Evolutionary conservation across 2,797 vertebrate species (phyloP), one percentile per base, ranked within the genome.

Genomic region (Gallinago stenura): DNA sequence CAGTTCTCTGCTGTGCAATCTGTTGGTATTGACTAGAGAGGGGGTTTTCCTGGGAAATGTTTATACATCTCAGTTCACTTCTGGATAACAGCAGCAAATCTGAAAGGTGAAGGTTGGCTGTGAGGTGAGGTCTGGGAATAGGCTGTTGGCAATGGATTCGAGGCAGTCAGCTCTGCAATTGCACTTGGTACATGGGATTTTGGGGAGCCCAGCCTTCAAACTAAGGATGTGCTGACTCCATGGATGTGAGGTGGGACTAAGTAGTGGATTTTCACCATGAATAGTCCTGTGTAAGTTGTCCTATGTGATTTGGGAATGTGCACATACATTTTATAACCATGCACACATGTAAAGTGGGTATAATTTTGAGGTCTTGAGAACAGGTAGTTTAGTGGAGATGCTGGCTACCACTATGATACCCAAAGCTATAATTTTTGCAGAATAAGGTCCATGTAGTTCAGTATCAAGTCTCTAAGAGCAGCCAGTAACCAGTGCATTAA

Each of bases 1-100:
- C 54, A 4, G 68, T 16, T 62, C 68, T 60, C 58, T 57, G 80
- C 71, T 43, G 6, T 14, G 76, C 45, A 7, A 2, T 15, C 51
- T 18, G 35, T 48, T 62, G 70, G 31, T 66, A 37, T 24, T 7
- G 22, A 37, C 21, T 81, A 22, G 58, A 37, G 71, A 18, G 9
- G 33, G 41, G 6, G 35, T 11, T 4, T 56, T 82, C 69, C 43
- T 11, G 70, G 83, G 87, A 93, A 51, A 28, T 33, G 30, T 53
- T 93, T 64, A 20, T 50, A 56, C 50, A 78, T 14, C 87, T 78
- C 43, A 12, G 72, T 22, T 93, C 93, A 22, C 56, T 95, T 53
- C 83, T 87, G 77, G 39, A 37, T 93, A 85, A 30, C 86, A 92
- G 83, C 77, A 89, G 95, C 66, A 70, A 48, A 93, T 76, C 31